A percentile compares a stretch with the other conserved stretches of the same genome.
Conservation (phyloP, 2,797 vertebrate species). For the Syncerus caffer region DNA sequence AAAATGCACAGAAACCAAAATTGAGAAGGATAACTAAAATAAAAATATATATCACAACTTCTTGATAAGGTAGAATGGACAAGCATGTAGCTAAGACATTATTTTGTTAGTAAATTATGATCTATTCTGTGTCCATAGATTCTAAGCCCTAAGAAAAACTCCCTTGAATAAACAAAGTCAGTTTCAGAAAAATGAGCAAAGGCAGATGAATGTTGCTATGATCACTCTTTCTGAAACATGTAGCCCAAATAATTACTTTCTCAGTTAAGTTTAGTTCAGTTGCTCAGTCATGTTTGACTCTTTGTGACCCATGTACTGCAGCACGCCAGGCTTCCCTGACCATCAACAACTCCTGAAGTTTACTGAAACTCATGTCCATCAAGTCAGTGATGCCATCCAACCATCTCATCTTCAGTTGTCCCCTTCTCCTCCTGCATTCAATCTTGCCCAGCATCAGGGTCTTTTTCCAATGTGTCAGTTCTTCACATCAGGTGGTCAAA, state of each 20-base stretch:
- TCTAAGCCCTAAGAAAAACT: not conserved
- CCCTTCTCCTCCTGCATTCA: not conserved
- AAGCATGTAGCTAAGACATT: not conserved
- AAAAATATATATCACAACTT: not conserved
- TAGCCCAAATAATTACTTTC: not conserved
- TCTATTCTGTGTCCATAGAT: not conserved
- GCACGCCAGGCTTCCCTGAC: not conserved
- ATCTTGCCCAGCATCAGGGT: not conserved
- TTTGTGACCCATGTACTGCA: not conserved
- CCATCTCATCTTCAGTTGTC: not conserved
- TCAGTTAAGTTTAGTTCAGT: not conserved
- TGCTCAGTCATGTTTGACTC: not conserved
- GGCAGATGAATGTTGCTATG: not conserved
- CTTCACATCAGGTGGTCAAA: not conserved
- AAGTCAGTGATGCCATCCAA: not conserved
- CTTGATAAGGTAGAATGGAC: not conserved
- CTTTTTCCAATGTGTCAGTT: not conserved
- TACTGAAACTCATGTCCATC: not conserved
- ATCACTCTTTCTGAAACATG: not conserved
- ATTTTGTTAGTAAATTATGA: not conserved
- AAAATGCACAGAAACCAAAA: not conserved
- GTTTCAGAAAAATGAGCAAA: not conserved
- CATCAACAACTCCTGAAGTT: not conserved
- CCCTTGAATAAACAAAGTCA: not conserved
- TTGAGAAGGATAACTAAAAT: not conserved